phyloP scores from a whole-genome alignment of 2,113 vertebrate genomes.

The Podilymbus podiceps region DNA sequence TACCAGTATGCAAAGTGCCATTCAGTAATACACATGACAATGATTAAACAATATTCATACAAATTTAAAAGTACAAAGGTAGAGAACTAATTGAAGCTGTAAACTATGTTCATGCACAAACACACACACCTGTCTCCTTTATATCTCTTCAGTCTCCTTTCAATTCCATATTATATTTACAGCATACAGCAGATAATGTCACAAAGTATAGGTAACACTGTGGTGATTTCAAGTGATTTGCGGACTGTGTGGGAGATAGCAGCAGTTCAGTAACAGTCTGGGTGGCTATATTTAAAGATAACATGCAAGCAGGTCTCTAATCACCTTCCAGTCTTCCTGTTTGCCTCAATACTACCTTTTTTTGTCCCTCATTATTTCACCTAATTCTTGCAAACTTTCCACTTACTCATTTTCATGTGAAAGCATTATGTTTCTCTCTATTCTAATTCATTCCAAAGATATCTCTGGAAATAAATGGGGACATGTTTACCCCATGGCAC shows the following conservation, averaged over 20 bases:
- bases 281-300: not conserved
- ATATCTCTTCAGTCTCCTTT: not conserved
- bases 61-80: not conserved
- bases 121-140: not conserved
- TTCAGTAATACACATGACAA: rapidly evolving
- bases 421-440: not conserved
- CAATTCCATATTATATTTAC: not conserved
- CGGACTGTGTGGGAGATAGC: not conserved
- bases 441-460: not conserved
- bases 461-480: not conserved
- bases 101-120: not conserved
- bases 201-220: not conserved
- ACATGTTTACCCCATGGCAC: not conserved
- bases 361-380: not conserved
- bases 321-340: not conserved
- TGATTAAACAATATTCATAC: not conserved
- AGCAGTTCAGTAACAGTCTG: not conserved
- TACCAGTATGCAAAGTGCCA: not conserved
- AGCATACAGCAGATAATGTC: not conserved
- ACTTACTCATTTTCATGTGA: not conserved
- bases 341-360: not conserved
- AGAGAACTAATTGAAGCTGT: not conserved
- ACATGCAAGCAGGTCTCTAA: not conserved
- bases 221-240: not conserved
- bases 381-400: not conserved